Evolutionary conservation across 2,797 vertebrate species (phyloP), one percentile per base, ranked within the genome.

Genomic region (Clarias laeviceps): DNA sequence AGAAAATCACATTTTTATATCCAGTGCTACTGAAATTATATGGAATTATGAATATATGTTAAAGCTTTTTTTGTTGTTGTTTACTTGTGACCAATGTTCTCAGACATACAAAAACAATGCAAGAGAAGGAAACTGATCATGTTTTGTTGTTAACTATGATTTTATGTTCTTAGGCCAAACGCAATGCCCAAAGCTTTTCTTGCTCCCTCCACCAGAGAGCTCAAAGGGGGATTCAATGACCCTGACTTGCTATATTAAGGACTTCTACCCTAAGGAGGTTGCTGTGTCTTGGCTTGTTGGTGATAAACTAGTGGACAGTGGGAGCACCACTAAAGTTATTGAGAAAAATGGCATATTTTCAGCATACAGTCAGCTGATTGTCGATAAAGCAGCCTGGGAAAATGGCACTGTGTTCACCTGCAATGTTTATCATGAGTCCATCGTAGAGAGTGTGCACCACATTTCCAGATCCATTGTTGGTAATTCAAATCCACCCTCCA

Each of bases 241-340:
- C 87, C 89, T 91, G 91, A 94, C 73, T 88, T 91, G 88, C 86
- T 88, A 86, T 88, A 87, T 88, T 93, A 90, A 91, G 89, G 50
- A 66, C 22, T 82, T 72, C 22, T 65, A 22, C 24, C 78, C 78
- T 65, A 29, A 65, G 62, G 78, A 80, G 37, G n/a, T 80, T 17
- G 37, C n/a, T 65, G 70, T 68, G 76, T 80, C 85, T 82, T 86
- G 89, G 84, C 88, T 86, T 87, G 88, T 82, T 89, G 64, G 82
- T 87, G 90, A 89, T 90, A 54, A 90, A 84, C 84, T 2, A 34
- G 22, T 45, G 74, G 66, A 80, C 3, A 9, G 8, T 62, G 29
- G 4, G 18, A 7, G 0, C 5, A 86, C 74, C 76, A 54, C n/a
- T 57, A 24, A 0, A 0, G 74, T 56, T 62, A 29, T 65, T 15